These are phyloP conservation scores for Psittacula echo DNA, from an alignment of 2,797 vertebrate genomes.

Conservation along the genomic window DNA sequence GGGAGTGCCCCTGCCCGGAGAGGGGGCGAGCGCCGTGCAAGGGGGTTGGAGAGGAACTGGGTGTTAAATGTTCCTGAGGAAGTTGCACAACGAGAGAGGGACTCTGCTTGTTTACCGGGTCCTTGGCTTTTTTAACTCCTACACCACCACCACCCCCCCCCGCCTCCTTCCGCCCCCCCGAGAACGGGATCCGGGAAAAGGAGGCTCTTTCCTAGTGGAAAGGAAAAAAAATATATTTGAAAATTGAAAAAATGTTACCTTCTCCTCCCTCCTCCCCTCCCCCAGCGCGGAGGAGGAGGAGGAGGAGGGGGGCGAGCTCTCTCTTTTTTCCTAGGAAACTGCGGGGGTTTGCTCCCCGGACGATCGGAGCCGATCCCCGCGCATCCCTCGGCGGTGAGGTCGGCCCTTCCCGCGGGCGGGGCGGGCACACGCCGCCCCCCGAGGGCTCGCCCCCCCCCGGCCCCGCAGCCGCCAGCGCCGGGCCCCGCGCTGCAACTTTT, in stretches of 20 bases:
- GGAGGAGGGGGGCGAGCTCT: background rate
- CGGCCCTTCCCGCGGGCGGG: background rate
- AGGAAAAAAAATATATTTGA: background rate
- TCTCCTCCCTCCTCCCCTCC: conserved; percentile 18
- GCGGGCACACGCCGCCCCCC: background rate
- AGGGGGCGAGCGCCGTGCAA: conserved; percentile 37
- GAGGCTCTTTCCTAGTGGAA: background rate
- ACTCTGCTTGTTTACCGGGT: conserved; percentile 52
- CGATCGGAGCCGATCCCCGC: background rate
- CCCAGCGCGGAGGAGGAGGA: background rate
- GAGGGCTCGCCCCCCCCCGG: background rate
- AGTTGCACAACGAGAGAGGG: conserved; percentile 75
- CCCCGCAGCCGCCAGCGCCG: background rate
- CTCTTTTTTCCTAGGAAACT: background rate
- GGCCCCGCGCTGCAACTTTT: conserved; percentile 40
- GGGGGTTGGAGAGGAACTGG: conserved; percentile 58
- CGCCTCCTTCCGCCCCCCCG: background rate
- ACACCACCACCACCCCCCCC: background rate
- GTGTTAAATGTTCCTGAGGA: conserved; percentile 66
- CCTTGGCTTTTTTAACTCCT: background rate
- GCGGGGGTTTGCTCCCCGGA: background rate
- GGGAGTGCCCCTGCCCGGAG: background rate
- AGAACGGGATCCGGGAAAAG: conserved; percentile 16
- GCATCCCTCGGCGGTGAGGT: background rate
- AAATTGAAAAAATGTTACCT: background rate